Conservation (phyloP, 2,113 vertebrate species). For the Noturus placidus region DNA sequence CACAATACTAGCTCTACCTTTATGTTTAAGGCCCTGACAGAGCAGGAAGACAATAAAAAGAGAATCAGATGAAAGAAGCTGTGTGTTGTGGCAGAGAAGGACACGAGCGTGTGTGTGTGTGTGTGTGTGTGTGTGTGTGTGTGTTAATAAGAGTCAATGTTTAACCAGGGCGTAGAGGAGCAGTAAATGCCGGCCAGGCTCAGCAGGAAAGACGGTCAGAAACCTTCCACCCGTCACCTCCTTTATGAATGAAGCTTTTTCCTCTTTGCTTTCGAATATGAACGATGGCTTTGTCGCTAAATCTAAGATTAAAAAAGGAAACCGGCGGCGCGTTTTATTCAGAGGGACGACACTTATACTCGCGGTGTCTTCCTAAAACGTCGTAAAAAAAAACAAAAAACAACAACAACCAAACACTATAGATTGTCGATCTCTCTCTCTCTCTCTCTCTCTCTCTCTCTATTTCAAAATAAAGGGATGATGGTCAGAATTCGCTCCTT, state of each 20-base stretch:
- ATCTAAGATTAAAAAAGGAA: not conserved
- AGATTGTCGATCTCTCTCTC: too few relatives aligned
- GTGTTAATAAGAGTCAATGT: slow-evolving; percentile 66
- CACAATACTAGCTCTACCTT: not conserved
- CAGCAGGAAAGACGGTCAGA: slow-evolving; percentile 57
- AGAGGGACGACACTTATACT: not conserved
- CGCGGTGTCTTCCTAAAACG: not conserved
- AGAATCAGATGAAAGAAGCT: slow-evolving; percentile 17
- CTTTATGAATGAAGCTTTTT: slow-evolving; percentile 20
- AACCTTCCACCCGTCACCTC: slow-evolving; percentile 20
- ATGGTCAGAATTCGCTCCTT: too few relatives aligned
- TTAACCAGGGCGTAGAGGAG: slow-evolving; percentile 61
- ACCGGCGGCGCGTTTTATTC: not conserved
- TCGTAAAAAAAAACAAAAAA: too few relatives aligned
- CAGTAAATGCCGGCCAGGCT: slow-evolving; percentile 63
- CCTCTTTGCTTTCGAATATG: not conserved
- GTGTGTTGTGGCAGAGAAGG: not conserved
- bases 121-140: slow-evolving; percentile 42
- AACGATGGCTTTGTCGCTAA: not conserved
- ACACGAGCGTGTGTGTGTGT: slow-evolving; percentile 1
- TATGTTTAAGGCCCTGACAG: not conserved
- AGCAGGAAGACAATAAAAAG: slow-evolving; percentile 16
- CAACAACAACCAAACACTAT: too few relatives aligned
- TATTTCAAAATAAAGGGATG: too few relatives aligned
- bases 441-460: too few relatives aligned